Evolutionary conservation across 2,797 vertebrate genomes (phyloP).

Genomic region (Phataginus tricuspis): DNA sequence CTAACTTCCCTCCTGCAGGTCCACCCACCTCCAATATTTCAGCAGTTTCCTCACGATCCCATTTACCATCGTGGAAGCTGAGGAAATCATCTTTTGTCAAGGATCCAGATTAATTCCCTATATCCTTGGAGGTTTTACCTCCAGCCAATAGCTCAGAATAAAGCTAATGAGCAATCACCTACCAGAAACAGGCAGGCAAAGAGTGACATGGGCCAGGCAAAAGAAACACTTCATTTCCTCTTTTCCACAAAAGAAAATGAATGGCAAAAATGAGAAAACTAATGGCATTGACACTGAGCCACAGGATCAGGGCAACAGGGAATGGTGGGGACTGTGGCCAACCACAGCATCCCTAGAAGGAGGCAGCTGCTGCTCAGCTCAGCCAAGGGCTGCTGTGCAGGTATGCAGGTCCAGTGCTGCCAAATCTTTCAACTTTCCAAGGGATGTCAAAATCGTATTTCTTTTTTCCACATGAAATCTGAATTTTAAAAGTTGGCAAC

Average conservation of each 20-base stretch:
- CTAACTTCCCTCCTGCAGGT: background rate
- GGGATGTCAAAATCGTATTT: background rate
- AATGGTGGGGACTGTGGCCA: background rate
- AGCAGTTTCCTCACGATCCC: background rate
- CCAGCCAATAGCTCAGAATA: background rate
- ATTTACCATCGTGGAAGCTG: background rate
- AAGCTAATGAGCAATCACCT: background rate
- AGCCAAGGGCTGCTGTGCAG: background rate
- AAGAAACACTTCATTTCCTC: background rate
- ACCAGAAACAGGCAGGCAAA: background rate
- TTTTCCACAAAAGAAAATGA: background rate
- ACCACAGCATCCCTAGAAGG: background rate
- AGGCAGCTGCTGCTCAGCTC: background rate
- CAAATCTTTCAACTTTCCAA: background rate
- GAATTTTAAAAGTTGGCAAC: background rate
- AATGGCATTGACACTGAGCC: background rate
- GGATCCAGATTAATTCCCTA: background rate
- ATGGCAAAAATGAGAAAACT: background rate
- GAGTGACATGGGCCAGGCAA: background rate
- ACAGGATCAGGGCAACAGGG: background rate
- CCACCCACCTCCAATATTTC: background rate
- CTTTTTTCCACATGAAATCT: background rate
- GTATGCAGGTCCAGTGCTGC: background rate
- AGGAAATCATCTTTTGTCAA: background rate
- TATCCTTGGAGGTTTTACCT: background rate